Conservation (phyloP, 2,888 invertebrate genomes). For the Crematogaster levior region DNA sequence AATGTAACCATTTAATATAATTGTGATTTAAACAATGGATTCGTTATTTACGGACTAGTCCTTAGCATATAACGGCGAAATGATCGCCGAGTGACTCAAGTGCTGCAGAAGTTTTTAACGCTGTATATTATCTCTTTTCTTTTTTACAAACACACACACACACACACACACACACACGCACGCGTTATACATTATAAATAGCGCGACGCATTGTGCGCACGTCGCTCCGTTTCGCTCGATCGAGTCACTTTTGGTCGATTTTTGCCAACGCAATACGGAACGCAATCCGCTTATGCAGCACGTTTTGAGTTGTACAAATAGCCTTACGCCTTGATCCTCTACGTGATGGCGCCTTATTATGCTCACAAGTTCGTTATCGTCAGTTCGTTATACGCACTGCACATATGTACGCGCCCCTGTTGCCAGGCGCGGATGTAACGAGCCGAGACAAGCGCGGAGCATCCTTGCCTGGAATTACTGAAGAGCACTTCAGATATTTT, state of each 20-base stretch:
- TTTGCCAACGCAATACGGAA: constrained; percentile 32
- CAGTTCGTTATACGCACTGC: constrained; percentile 36
- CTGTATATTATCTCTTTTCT: not conserved
- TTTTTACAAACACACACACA: too few relatives aligned
- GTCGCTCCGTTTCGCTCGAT: constrained; percentile 12
- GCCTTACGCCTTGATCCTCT: constrained; percentile 15
- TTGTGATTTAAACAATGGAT: not conserved
- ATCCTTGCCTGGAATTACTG: not conserved
- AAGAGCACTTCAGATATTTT: not conserved
- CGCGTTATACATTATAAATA: not conserved
- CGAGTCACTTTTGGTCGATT: constrained; percentile 30
- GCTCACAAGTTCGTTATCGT: constrained; percentile 53
- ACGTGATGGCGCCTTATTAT: constrained; percentile 52
- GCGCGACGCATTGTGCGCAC: constrained; percentile 2
- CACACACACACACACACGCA: too few relatives aligned
- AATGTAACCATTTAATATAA: too few relatives aligned
- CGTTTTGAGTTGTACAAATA: constrained; percentile 40
- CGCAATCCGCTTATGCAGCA: constrained; percentile 38
- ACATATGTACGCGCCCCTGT: constrained; percentile 42
- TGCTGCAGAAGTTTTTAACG: constrained; percentile 2
- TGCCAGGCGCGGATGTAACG: constrained; percentile 50
- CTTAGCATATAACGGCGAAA: not conserved
- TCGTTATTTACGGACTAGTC: not conserved
- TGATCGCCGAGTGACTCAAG: not conserved
- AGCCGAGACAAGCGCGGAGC: not conserved